These are phyloP conservation scores for Bombus pyrosoma DNA, from an alignment of 1,140 invertebrate species.

Conservation along the genomic window DNA sequence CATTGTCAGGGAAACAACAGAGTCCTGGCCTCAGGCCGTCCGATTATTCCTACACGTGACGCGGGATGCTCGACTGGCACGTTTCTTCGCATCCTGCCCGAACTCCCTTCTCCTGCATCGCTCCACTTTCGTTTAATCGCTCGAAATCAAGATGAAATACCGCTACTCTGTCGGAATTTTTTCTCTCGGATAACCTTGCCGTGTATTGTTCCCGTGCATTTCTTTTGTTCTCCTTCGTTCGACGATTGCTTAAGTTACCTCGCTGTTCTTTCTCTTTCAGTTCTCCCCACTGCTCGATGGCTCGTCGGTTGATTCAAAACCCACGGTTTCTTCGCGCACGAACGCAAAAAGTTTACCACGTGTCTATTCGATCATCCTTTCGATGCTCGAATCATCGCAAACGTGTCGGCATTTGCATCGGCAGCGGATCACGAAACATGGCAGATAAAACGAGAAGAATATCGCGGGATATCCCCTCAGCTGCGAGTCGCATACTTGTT, in stretches of 20 bases:
- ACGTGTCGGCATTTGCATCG: too few relatives aligned
- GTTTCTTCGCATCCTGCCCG: not conserved
- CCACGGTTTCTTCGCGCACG: too few relatives aligned
- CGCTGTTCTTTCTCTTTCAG: not conserved
- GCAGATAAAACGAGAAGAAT: too few relatives aligned
- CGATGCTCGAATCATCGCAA: too few relatives aligned
- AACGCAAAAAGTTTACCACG: too few relatives aligned
- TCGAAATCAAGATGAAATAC: constrained; percentile 10
- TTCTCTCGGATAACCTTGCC: not conserved
- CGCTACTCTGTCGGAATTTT: not conserved
- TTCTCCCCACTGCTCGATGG: too few relatives aligned
- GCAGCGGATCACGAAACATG: too few relatives aligned
- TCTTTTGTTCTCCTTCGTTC: too few relatives aligned
- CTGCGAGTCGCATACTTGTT: too few relatives aligned
- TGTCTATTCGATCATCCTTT: too few relatives aligned
- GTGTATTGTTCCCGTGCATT: not conserved
- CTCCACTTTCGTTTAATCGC: constrained; percentile 35
- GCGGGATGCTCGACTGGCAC: not conserved
- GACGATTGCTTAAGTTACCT: not conserved
- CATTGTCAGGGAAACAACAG: constrained; percentile 24
- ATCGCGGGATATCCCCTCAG: too few relatives aligned
- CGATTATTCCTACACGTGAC: constrained; percentile 42
- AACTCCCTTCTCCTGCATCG: not conserved
- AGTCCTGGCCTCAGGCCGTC: constrained; percentile 23
- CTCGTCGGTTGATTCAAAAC: too few relatives aligned